Evolutionary conservation across 2,888 invertebrate species (phyloP), one percentile per base, ranked within the genome.

Genomic region (Cheilosia vulpina): DNA sequence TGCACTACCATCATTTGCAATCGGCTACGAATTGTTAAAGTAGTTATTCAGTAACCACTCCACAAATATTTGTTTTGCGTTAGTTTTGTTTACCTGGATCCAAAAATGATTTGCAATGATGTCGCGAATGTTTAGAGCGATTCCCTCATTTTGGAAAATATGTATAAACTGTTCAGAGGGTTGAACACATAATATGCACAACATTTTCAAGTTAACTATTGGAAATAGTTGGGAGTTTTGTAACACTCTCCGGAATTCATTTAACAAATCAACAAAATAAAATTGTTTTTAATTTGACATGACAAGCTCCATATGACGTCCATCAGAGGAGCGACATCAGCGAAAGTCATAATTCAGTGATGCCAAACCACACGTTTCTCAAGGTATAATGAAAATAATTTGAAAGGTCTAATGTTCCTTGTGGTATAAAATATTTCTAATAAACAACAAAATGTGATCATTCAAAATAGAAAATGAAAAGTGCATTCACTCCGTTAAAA

Each of bases 41-140:
- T 9, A 13, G 38, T 38, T 38, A 13, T 38, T 13, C 13, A 38
- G 38, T 13, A 38, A 38, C 13, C 38, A 13, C 17, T 2, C 6
- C 17, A n/a, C 1, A 19, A 13, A 50, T 13, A 5, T 62, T 9
- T 62, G 4, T 9, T 19, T 50, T 43, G 17, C n/a, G 41, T 63
- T 85, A 72, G 58, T 77, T 77, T 72, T 81, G 72, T 85, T 85
- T 85, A 87, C 87, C 85, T 87, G 66, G n/a, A 89, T 55, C 90
- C 90, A 90, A 17, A 90, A 90, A 57, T 90, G 90, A 21, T 88
- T 88, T 34, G 88, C 87, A n/a, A 90, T 88, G 2, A 90, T 89
- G 62, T 66, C 41, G 15, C 71, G 84, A 19, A 90, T 77, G 27
- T 87, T 68, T 7, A 89, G 71, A 9, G 84, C 21, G 9, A 65